Evolutionary conservation across 2,113 vertebrate species (phyloP), one percentile per base, ranked within the genome.

Genomic region (Pholis gunnellus): DNA sequence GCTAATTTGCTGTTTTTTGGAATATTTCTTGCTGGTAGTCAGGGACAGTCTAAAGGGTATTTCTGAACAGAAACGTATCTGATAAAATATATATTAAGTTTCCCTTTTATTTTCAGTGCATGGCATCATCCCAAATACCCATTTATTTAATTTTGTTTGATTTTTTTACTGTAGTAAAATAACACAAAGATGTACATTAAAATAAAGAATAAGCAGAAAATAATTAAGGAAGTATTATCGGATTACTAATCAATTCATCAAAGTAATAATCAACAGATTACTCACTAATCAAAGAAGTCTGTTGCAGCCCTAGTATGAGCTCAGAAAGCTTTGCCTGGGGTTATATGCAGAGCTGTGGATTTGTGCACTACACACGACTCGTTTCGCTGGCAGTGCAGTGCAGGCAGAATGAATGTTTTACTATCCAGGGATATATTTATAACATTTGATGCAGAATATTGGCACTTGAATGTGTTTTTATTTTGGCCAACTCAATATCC

Each of bases 291-390:
- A 25, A 56, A 59, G 29, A 29, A 29, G 56, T 8, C 7, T 17
- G 25, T 29, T 36, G 31, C 18, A 63, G 31, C 60, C 3, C 59
- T 22, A 18, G 27, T 31, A 29, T 13, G 6, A 60, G 57, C 6
- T 60, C 18, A 34, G 63, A 52, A 69, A 44, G 50, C 61, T 78
- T 38, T 66, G 54, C 81, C 79, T 36, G 70, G 44, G 57, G 78
- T 70, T 79, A 46, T 36, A 56, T 79, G 44, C 17, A 29, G 10
- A 25, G 67, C 38, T 22, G 42, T n/a, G 70, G 6, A 81, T 88
- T 10, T 65, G n/a, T 44, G 46, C 31, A 74, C 44, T 31, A 81
- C 78, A 87, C 60, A 83, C 46, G 63, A 68, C 29, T 74, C 42
- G 2, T 13, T 42, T 5, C 4, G 15, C 5, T 68, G 50, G 71